Percentiles rank a stretch among this genome's conserved stretches.
Evolutionary conservation across 2,888 invertebrate species (phyloP).

Genomic region (Papilio protenor): DNA sequence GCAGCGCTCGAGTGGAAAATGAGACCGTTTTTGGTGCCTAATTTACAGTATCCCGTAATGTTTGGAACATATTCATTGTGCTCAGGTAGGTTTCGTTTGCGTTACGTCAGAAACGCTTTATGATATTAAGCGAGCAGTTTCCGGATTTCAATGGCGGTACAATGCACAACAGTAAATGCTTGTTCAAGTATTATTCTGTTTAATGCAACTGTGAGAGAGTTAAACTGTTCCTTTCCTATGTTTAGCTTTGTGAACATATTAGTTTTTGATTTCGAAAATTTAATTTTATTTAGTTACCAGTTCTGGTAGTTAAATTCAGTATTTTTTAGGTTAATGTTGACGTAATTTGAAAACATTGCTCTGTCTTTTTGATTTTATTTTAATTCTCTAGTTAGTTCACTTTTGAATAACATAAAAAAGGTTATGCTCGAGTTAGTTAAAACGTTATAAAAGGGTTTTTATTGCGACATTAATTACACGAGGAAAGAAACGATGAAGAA

Average conservation of each 20-base stretch:
- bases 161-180: constrained; percentile 56
- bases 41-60: constrained; percentile 78
- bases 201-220: constrained; percentile 45
- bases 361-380: constrained; percentile 6
- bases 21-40: constrained; percentile 80
- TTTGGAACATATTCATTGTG: constrained; percentile 68
- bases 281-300: not conserved
- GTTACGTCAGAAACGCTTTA: constrained; percentile 57
- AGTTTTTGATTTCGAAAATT: not conserved
- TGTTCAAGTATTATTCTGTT: constrained; percentile 50
- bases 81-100: constrained; percentile 62
- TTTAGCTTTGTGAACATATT: constrained; percentile 22
- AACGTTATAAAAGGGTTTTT: constrained; percentile 39
- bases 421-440: not conserved
- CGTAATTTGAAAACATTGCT: not conserved
- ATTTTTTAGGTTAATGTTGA: not conserved
- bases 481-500: constrained; percentile 46
- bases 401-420: constrained; percentile 15
- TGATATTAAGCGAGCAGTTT: constrained; percentile 63
- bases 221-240: constrained; percentile 35
- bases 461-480: constrained; percentile 47
- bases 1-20: constrained; percentile 86
- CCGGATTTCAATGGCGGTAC: constrained; percentile 65
- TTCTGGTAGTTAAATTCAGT: not conserved
- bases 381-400: not conserved